Base-by-base conservation (phyloP, 2,888 invertebrate genomes). In the Parascotia fuliginaria region DNA sequence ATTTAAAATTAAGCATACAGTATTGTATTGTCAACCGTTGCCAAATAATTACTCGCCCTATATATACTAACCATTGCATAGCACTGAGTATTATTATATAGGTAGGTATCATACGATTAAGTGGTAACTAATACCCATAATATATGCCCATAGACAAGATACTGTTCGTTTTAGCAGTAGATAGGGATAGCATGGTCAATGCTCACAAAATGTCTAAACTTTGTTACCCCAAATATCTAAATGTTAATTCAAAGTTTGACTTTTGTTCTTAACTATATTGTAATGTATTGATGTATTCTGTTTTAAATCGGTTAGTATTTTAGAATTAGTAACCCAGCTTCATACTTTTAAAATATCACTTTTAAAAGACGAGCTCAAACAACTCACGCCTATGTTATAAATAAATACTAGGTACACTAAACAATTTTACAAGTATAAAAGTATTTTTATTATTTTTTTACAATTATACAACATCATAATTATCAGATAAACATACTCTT, bases 381-480 rank as follows among this genome's bases (percentile, higher is more conserved):
- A 69, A 65, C 69, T 72, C 77, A 71, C 70, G 70, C 73, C 77
- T 77, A 81, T 68, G 70, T 79, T 80, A 75, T 81, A 86, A 91
- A 91, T 91, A 92, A 92, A 90, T 91, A 85, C 85, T 90, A n/a
- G n/a, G n/a, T n/a, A 90, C 79, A 60, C 86, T 89, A 87, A 87
- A 86, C 83, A 84, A 87, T 85, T 89, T 85, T 89, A 91, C 88
- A 90, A 69, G 83, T 89, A 87, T 84, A 88, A 87, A 88, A 82
- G 83, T 87, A 83, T 87, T 85, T 87, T 85, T 85, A 85, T 85
- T 83, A 80, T 85, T 77, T 88, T 87, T 90, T 84, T 87, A 92
- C 87, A 91, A 89, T 89, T 89, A 88, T 91, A 92, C 90, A 91
- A 87, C 85, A 83, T 79, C 81, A 66, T 83, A 77, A 68, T 82